Evolutionary conservation across 2,113 vertebrate genomes (phyloP).

Genomic region (Camelus dromedarius): DNA sequence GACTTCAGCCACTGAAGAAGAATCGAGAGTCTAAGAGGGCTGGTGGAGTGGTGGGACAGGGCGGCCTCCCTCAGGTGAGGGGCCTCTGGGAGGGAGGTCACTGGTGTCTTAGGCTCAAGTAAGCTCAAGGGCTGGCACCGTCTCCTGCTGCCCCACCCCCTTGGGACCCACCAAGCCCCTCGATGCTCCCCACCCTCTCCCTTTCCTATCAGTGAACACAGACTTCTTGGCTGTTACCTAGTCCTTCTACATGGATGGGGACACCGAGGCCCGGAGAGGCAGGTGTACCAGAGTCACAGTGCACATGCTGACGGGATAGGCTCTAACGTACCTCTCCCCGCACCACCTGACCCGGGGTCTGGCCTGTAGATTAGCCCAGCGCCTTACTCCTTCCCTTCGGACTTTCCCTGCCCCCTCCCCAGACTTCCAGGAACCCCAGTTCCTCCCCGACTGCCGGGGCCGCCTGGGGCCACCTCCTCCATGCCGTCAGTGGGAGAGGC

Average conservation of each 20-base stretch:
- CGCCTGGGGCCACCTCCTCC: constrained; percentile 78
- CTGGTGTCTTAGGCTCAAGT: background rate
- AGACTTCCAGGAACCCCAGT: constrained; percentile 83
- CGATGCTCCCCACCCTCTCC: background rate
- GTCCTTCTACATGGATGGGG: background rate
- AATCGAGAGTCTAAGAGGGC: background rate
- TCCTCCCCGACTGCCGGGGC: constrained; percentile 69
- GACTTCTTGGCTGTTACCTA: background rate
- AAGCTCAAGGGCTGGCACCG: background rate
- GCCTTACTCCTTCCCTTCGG: constrained; percentile 42
- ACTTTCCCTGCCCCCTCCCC: constrained; percentile 73
- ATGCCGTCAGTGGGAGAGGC: constrained; percentile 82
- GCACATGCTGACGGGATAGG: background rate
- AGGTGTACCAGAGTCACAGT: background rate
- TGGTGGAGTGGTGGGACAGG: background rate
- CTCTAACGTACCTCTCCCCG: background rate
- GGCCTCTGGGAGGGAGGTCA: background rate
- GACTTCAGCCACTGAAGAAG: background rate
- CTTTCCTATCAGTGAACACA: background rate
- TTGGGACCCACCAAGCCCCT: background rate
- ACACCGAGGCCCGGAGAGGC: background rate
- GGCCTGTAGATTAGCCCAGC: background rate
- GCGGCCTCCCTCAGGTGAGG: background rate
- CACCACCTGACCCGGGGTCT: background rate
- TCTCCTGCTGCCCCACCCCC: background rate